Percentiles rank a stretch among this genome's conserved stretches.
phyloP scores from a whole-genome alignment of 1,140 invertebrate species.

The Danaus plexippus region DNA sequence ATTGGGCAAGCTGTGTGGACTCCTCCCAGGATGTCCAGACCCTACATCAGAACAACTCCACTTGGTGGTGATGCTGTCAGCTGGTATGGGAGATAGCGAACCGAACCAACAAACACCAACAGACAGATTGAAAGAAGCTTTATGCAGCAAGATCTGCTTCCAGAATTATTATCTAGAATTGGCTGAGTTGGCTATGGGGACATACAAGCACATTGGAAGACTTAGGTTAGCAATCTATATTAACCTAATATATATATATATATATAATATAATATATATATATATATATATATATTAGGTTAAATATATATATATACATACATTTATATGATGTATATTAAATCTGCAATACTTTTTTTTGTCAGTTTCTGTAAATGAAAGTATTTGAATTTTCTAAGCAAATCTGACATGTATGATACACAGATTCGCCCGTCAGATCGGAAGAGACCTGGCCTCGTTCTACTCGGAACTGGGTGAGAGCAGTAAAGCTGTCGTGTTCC shows the following conservation, averaged over 20 bases:
- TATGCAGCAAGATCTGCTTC: constrained; percentile 92
- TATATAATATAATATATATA: too few species aligned
- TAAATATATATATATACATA: too few species aligned
- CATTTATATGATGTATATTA: too few species aligned
- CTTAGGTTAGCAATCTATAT: constrained; percentile 58
- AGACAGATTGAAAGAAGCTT: constrained; percentile 89
- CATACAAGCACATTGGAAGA: constrained; percentile 95
- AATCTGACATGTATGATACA: background rate
- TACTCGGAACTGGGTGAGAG: constrained; percentile 90
- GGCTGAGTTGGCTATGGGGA: constrained; percentile 95
- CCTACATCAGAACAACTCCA: constrained; percentile 91
- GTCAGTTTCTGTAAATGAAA: too few species aligned
- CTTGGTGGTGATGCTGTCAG: constrained; percentile 89
- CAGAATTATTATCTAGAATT: constrained; percentile 93
- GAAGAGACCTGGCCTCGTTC: constrained; percentile 90
- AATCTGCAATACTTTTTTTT: too few species aligned
- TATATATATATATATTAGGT: too few species aligned
- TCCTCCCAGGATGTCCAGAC: constrained; percentile 86
- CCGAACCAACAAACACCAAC: constrained; percentile 77
- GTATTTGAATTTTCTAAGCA: too few species aligned
- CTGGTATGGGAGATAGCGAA: constrained; percentile 86
- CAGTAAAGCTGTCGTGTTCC: constrained; percentile 89
- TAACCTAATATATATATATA: too few species aligned
- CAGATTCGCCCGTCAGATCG: constrained; percentile 84
- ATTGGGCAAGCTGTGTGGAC: constrained; percentile 90